Percentiles rank a stretch among this genome's conserved stretches.
phyloP scores from a whole-genome alignment of 2,797 vertebrate genomes.

The Taenioides sp. region DNA sequence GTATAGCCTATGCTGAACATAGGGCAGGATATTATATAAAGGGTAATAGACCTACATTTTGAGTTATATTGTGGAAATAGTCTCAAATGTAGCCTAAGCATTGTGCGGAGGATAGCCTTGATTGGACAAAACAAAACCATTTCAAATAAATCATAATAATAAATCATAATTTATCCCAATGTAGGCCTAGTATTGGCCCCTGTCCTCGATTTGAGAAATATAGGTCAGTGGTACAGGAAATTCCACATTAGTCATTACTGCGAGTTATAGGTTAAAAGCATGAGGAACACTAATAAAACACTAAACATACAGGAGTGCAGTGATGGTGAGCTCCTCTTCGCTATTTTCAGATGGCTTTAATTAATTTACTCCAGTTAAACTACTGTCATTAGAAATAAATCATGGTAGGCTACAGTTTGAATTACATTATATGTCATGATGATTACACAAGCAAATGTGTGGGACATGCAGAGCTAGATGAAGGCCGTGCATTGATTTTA shows the following conservation, averaged over 20 bases:
- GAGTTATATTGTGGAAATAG: not conserved
- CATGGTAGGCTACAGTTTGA: not conserved
- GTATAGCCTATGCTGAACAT: not conserved
- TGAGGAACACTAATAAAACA: not conserved
- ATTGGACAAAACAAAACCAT: not conserved
- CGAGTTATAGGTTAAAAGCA: not conserved
- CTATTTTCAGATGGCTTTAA: not conserved
- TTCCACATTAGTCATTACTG: not conserved
- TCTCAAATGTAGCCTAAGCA: not conserved
- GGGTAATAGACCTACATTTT: not conserved
- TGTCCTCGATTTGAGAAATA: not conserved
- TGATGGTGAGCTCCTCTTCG: not conserved
- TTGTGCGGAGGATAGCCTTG: not conserved
- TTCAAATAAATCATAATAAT: not conserved
- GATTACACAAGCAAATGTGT: not conserved
- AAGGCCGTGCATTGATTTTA: constrained; percentile 1
- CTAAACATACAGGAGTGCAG: not conserved
- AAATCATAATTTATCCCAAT: not conserved
- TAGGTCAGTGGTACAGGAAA: constrained; percentile 8
- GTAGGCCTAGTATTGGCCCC: not conserved
- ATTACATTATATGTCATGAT: not conserved
- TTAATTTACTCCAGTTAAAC: not conserved
- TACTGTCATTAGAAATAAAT: not conserved
- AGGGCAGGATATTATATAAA: not conserved
- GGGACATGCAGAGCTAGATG: not conserved